phyloP scores from a whole-genome alignment of 2,888 invertebrate genomes.

The Strigamia transsilvanica region DNA sequence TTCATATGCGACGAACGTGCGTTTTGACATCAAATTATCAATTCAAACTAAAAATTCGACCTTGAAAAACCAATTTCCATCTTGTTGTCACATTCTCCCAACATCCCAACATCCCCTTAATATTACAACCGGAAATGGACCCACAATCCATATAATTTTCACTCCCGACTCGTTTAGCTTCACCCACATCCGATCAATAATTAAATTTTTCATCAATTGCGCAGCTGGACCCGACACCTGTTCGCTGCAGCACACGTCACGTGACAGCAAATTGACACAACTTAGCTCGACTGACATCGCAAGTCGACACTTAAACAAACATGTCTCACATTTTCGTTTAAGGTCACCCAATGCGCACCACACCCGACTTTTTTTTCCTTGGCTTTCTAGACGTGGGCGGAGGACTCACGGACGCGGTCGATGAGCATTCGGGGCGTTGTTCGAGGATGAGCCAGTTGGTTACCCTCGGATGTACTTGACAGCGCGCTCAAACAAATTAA shows the following conservation, averaged over 20 bases:
- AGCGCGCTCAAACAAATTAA: slow-evolving; percentile 2
- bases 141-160: background rate
- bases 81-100: too few species aligned
- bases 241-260: background rate
- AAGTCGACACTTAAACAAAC: background rate
- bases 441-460: background rate
- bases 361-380: too few species aligned
- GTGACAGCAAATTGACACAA: background rate
- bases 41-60: background rate
- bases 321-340: background rate
- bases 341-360: background rate
- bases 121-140: background rate
- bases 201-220: background rate
- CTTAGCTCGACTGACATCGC: background rate
- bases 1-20: background rate
- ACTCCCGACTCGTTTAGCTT: background rate
- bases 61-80: background rate
- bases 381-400: too few species aligned
- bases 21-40: background rate
- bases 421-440: background rate
- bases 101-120: too few species aligned
- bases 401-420: background rate
- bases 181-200: background rate
- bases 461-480: background rate
- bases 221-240: background rate